phyloP scores from a whole-genome alignment of 2,113 vertebrate genomes.

The Tragelaphus buxtoni region DNA sequence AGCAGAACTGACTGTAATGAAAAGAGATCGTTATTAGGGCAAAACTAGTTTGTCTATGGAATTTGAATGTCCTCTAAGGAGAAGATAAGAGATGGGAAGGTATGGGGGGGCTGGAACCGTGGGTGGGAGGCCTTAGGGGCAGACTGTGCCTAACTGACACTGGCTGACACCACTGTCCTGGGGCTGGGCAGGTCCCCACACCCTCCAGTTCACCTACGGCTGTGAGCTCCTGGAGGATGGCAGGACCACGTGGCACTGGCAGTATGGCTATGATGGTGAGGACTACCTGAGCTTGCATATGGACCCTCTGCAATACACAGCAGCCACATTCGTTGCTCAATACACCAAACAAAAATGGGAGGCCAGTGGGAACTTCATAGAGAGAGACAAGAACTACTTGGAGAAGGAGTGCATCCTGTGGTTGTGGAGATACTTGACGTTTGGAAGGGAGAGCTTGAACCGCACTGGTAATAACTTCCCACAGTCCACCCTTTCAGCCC shows the following conservation, averaged over 20 bases:
- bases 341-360: constrained; percentile 65
- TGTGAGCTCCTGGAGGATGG: constrained; percentile 58
- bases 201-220: constrained; percentile 58
- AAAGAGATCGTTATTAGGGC: background rate
- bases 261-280: constrained; percentile 63
- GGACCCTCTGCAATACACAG: background rate
- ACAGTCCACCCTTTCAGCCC: background rate
- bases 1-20: background rate
- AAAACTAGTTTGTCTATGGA: background rate
- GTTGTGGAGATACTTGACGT: constrained; percentile 55
- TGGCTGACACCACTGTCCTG: background rate
- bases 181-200: constrained; percentile 34
- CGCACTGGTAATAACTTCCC: background rate
- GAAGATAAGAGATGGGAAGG: background rate
- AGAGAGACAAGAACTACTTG: constrained; percentile 3
- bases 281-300: constrained; percentile 67
- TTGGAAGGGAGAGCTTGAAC: background rate
- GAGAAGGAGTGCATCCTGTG: constrained; percentile 39
- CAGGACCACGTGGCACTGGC: rapidly evolving
- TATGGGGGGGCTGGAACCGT: background rate
- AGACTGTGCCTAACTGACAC: background rate
- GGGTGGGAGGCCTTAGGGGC: background rate
- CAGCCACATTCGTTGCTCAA: background rate
- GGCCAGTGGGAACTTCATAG: background rate
- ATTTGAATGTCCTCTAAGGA: background rate